Evolutionary conservation across 2,888 invertebrate genomes (phyloP).

Genomic region (Ctenicera cuprea): DNA sequence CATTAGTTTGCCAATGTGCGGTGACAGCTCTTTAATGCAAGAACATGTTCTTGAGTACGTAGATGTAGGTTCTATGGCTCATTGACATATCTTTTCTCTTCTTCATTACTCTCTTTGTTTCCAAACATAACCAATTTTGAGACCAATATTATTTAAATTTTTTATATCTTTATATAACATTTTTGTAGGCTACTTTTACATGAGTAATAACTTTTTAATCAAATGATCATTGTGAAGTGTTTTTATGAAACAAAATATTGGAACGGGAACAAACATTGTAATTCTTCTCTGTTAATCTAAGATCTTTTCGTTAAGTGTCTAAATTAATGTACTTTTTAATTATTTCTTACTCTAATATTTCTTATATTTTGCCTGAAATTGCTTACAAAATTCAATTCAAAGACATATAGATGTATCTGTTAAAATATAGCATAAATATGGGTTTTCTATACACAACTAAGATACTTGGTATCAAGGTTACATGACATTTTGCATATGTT

Average conservation of each 20-base stretch:
- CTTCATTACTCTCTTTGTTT: constrained; percentile 3
- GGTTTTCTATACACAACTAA: constrained; percentile 28
- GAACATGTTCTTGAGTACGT: constrained; percentile 65
- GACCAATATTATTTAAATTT: constrained; percentile 52
- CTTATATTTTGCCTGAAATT: constrained; percentile 32
- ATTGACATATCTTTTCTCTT: constrained; percentile 42
- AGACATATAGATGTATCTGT: constrained; percentile 58
- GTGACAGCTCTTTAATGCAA: constrained; percentile 58
- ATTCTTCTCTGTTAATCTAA: constrained; percentile 4
- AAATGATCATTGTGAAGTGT: not conserved
- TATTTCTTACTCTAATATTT: constrained; percentile 5
- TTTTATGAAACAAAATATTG: constrained; percentile 8
- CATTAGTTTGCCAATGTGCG: constrained; percentile 60
- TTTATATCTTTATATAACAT: constrained; percentile 43
- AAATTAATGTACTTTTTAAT: not conserved
- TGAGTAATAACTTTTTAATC: constrained; percentile 25
- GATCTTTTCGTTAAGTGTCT: constrained; percentile 13
- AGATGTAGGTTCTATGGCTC: constrained; percentile 57
- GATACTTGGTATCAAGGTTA: not conserved
- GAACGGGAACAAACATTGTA: constrained; percentile 35
- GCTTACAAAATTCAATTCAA: not conserved
- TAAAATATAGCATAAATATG: constrained; percentile 54
- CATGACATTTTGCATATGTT: constrained; percentile 13
- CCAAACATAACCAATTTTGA: constrained; percentile 33
- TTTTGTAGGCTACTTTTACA: constrained; percentile 32